Evolutionary conservation across 2,113 vertebrate species (phyloP), one percentile per base, ranked within the genome.

Genomic region (Plestiodon gilberti): DNA sequence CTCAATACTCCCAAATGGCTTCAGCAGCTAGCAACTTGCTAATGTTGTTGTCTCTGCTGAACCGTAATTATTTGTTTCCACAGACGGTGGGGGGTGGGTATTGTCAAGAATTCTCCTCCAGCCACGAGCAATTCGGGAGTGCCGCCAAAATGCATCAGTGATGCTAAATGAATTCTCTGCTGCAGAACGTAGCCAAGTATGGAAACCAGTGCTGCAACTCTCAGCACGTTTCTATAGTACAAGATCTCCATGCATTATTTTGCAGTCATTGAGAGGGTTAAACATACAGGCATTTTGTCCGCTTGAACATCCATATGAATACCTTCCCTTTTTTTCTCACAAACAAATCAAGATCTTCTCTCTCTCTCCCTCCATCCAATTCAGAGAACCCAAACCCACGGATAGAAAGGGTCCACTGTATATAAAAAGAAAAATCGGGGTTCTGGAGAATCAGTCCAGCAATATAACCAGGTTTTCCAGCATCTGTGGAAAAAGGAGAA

Each of bases 31-130:
- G 76, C 85, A 33, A 65, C 92, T 90, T 88, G 76, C 83, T 88
- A 94, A 91, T 83, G 1, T 82, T 93, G 15, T 93, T 93, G 17
- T 93, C 74, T 92, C 81, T 83, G 23, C 67, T 94, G 86, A 87
- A 92, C 92, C 87, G 78, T 87, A 93, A 83, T 90, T 91, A 92
- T 87, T 90, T 4, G 77, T 93, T 48, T 95, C 89, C 82, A 82
- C 78, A 91, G 86, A 78, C 82, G 90, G 93, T 90, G 1, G 55
- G 0, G 89, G 76, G 74, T 87, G 76, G 78, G 83, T 92, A 90
- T 90, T 90, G 57, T 90, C 87, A 93, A 92, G 87, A 92, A 91
- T 91, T 90, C 88, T 92, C 78, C 86, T 92, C 78, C 86, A 89
- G 83, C 89, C 76, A 84, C 86, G 89, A 94, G 76, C 65, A 91